Base-by-base conservation (phyloP, 1,140 invertebrate genomes). In the Rhyacophila brunnea region DNA sequence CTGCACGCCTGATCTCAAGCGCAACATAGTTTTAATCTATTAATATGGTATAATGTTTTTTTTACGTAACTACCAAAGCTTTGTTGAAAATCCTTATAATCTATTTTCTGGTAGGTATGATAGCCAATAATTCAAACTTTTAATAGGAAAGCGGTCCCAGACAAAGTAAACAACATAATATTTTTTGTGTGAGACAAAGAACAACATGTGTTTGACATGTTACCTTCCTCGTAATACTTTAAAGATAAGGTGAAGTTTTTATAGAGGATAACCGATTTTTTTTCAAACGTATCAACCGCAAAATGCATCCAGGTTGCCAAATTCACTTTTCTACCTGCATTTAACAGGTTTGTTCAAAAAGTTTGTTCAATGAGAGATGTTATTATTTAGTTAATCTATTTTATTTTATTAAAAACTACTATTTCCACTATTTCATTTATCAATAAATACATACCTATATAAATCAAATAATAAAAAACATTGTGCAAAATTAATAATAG, bases 181-280 rank as follows among this genome's bases (percentile, higher is more conserved):
- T 28, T 28, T n/a, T 60, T 51, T 59, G 44, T 59, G 45, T 47
- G 62, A 60, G 60, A 64, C 57, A 64, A 64, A 64, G 43, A 60
- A 53, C 45, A 59, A 60, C 62, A 64, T 64, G 49, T 64, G 62
- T 64, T 55, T 60, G 62, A 64, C 58, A 64, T 60, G 62, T 60
- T 64, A 54, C 23, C 43, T 52, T 46, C 23, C 23, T 28, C 3
- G 11, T 14, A 42, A 42, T 42, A 42, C 11, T 42, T 3, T 42
- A 5, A 42, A 11, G 13, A 5, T 42, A 5, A 42, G 40, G 13
- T 42, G 11, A 42, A 18, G 40, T 42, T 42, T 42, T 42, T 5
- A 42, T 3, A 3, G 28, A 20, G 9, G 35, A 17, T 35, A 35
- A 56, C 32, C 32, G 48, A 13, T 54, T 45, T 36, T 45, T 34